phyloP scores from a whole-genome alignment of 2,888 invertebrate genomes.

The Parnassius smintheus region DNA sequence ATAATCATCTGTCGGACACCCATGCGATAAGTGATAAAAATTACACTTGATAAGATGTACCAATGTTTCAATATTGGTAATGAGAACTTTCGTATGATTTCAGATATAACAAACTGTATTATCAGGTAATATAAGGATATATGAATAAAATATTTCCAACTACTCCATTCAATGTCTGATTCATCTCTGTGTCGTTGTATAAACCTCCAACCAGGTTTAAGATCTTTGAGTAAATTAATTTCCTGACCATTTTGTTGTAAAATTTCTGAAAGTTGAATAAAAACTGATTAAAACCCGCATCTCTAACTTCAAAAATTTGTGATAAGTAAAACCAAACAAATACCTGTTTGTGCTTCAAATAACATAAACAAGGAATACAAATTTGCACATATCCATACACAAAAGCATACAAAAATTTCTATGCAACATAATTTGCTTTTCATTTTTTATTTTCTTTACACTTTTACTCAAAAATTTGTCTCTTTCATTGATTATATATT shows the following conservation, averaged over 20 bases:
- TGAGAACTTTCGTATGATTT: slow-evolving; percentile 61
- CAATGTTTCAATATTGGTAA: slow-evolving; percentile 67
- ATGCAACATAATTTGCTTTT: slow-evolving; percentile 42
- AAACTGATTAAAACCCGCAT: not conserved
- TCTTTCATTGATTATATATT: slow-evolving; percentile 18
- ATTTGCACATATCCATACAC: slow-evolving; percentile 78
- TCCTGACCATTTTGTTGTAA: slow-evolving; percentile 44
- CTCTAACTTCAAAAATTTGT: not conserved
- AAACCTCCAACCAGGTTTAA: slow-evolving; percentile 80
- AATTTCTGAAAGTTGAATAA: slow-evolving; percentile 51
- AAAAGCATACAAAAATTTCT: slow-evolving; percentile 74
- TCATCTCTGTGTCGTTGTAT: slow-evolving; percentile 81
- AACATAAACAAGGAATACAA: slow-evolving; percentile 80
- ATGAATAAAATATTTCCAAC: slow-evolving; percentile 80
- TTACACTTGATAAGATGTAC: slow-evolving; percentile 74
- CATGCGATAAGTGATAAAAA: slow-evolving; percentile 69
- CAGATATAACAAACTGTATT: slow-evolving; percentile 78
- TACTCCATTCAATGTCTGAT: slow-evolving; percentile 87
- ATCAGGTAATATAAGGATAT: slow-evolving; percentile 79
- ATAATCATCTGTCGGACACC: slow-evolving; percentile 75
- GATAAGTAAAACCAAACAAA: not conserved
- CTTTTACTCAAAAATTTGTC: slow-evolving; percentile 5
- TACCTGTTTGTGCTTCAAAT: slow-evolving; percentile 76
- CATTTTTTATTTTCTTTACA: slow-evolving; percentile 41
- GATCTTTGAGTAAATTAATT: slow-evolving; percentile 61